Evolutionary conservation across 2,888 invertebrate species (phyloP).

Genomic region (Polia nebulosa): DNA sequence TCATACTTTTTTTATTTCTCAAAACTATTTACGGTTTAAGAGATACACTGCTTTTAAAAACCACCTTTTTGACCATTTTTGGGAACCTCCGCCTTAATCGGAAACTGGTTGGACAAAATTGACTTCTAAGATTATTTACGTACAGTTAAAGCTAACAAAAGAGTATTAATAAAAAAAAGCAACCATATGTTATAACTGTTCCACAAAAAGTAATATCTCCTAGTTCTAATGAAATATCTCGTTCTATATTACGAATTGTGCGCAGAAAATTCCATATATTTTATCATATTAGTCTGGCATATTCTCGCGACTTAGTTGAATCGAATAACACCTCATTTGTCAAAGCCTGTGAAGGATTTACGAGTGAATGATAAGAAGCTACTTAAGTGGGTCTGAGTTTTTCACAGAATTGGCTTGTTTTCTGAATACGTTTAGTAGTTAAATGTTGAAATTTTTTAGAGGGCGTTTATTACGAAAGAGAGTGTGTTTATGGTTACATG

Average conservation of each 20-base stretch:
- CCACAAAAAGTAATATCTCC: not conserved
- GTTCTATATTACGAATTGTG: conserved; percentile 16
- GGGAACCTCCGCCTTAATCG: too few relatives aligned
- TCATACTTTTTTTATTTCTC: too few relatives aligned
- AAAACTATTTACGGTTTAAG: too few relatives aligned
- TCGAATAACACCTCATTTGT: conserved; percentile 59
- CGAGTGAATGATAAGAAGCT: conserved; percentile 54
- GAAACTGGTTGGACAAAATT: too few relatives aligned
- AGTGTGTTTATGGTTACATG: not conserved
- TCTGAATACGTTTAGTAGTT: conserved; percentile 12
- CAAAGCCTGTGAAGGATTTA: conserved; percentile 53
- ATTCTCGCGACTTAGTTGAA: conserved; percentile 43
- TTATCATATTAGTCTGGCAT: conserved; percentile 28
- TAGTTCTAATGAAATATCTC: conserved; percentile 31
- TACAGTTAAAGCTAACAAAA: too few relatives aligned
- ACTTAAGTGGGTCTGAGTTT: conserved; percentile 35
- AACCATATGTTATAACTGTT: conserved; percentile 6
- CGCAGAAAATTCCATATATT: conserved; percentile 29
- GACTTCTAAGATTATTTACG: too few relatives aligned
- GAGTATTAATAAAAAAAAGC: too few relatives aligned
- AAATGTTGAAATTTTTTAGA: conserved; percentile 24
- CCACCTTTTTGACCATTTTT: too few relatives aligned
- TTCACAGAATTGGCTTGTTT: conserved; percentile 28
- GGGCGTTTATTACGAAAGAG: not conserved
- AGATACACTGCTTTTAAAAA: too few relatives aligned